These are phyloP conservation scores for Sylvia borin DNA, from an alignment of 2,797 vertebrate genomes.

Conservation along the genomic window DNA sequence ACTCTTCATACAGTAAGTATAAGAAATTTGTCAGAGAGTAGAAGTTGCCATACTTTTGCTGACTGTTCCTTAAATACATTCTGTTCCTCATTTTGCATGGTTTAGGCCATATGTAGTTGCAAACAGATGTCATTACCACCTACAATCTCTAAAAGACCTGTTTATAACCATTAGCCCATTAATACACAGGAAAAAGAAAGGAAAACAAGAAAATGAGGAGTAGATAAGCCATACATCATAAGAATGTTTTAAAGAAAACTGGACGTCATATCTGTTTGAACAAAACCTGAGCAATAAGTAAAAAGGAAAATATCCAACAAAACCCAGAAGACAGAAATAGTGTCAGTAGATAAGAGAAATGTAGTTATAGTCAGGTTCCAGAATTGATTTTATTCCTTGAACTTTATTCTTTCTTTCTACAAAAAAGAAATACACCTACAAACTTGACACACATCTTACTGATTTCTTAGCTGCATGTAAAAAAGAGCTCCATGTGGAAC, in stretches of 20 bases:
- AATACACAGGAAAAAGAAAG: fast-evolving
- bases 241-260: background rate
- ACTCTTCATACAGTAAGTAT: background rate
- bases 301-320: background rate
- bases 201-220: background rate
- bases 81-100: background rate
- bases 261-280: background rate
- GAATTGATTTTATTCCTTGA: background rate
- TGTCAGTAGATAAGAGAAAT: background rate
- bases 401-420: background rate
- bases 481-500: background rate
- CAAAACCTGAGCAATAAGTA: background rate
- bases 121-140: background rate
- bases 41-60: background rate
- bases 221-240: background rate
- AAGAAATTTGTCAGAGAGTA: background rate
- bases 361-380: background rate
- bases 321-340: background rate
- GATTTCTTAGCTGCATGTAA: background rate
- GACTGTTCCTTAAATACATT: background rate
- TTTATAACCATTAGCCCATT: background rate
- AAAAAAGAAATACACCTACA: background rate
- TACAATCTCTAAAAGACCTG: background rate
- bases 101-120: background rate
- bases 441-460: background rate